Base-by-base conservation (phyloP, 2,797 vertebrate genomes). In the Xiphorhynchus erythropygius region DNA sequence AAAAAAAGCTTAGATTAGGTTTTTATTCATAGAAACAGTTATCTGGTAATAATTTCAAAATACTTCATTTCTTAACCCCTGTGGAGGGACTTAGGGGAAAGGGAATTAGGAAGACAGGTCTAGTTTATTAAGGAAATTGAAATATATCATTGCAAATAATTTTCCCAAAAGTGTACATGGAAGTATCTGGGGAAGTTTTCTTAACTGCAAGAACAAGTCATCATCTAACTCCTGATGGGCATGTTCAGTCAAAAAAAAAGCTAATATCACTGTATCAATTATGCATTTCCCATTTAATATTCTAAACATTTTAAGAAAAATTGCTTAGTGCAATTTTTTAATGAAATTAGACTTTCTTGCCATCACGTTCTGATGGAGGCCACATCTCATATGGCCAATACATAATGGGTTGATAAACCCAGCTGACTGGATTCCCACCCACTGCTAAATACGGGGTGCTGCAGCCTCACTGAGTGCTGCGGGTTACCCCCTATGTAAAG, bases 261-360 rank as follows among this genome's bases (percentile, higher is more conserved):
- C 69, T 94, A 96, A 96, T 94, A 96, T 95, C 53, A 4, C 71
- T 73, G 56, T 88, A 95, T 94, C 94, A 92, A 85, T 96, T 93
- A 95, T 89, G 94, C 81, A 95, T 94, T 97, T 88, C 75, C 76
- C 94, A 94, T 94, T 96, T 97, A 97, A 97, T 92, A 97, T 89
- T 79, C 94, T 95, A 97, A 97, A 97, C 89, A 96, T 94, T 96
- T 96, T 90, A 86, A 77, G 94, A 96, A 97, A 96, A 95, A 52
- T 53, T 88, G 32, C 59, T 87, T 47, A 44, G 33, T 79, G 44
- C 19, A 49, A 49, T 73, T 85, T 90, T 93, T 79, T 9, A 89
- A 90, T 84, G 47, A 44, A 88, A 90, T 96, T 95, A 90, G 73
- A 86, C 82, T 90, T 96, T 49, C 49, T 63, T 67, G 65, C 23